Evolutionary conservation across 2,113 vertebrate species (phyloP).

Genomic region (Zapornia atra): DNA sequence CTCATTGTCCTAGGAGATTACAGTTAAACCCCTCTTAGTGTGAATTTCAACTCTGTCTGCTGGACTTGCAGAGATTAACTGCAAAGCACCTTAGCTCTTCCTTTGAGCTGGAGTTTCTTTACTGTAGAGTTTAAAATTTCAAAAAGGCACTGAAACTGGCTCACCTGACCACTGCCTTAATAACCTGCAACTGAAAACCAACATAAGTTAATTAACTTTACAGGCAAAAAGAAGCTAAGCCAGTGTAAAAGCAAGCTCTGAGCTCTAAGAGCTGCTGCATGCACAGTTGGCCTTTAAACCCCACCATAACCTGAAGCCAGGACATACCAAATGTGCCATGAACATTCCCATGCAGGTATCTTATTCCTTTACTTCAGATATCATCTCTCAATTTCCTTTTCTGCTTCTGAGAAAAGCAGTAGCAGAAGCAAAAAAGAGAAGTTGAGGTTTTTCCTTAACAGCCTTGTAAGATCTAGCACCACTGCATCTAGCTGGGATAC

Average conservation of each 20-base stretch:
- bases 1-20: neutral
- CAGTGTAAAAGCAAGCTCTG: neutral
- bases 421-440: neutral
- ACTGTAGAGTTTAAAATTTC: neutral
- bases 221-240: neutral
- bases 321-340: neutral
- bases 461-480: neutral
- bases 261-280: neutral
- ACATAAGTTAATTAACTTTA: neutral
- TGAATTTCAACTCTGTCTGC: slow-evolving; percentile 10
- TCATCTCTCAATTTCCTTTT: neutral
- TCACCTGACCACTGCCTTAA: neutral
- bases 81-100: slow-evolving; percentile 35
- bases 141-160: neutral
- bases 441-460: neutral
- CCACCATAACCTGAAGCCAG: neutral
- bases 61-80: slow-evolving; percentile 49
- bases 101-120: neutral
- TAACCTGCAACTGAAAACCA: neutral
- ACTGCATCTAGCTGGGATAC: neutral
- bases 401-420: neutral
- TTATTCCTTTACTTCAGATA: neutral
- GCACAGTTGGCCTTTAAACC: neutral
- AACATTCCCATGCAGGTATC: neutral
- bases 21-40: neutral